phyloP scores from a whole-genome alignment of 2,888 invertebrate genomes.

The Limnephilus rhombicus region DNA sequence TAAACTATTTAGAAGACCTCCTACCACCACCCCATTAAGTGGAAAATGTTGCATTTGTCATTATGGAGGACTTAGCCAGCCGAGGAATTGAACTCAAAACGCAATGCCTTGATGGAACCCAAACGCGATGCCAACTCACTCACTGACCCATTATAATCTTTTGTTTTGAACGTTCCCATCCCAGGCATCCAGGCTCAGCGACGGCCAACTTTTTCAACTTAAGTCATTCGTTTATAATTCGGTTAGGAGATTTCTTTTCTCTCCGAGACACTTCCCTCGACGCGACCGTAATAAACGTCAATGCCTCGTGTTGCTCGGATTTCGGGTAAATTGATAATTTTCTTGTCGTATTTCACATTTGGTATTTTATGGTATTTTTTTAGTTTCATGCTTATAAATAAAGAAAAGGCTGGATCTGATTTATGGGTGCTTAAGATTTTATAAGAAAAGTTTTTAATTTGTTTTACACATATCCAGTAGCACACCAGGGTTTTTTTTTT shows the following conservation, averaged over 20 bases:
- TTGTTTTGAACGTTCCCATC: too few species aligned
- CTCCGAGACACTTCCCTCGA: background rate
- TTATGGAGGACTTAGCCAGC: too few species aligned
- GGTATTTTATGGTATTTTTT: conserved; percentile 12
- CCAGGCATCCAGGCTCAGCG: background rate
- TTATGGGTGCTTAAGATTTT: background rate
- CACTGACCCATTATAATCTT: too few species aligned
- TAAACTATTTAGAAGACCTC: too few species aligned
- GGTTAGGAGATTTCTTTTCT: conserved; percentile 33
- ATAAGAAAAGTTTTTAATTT: background rate
- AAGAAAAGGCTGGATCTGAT: background rate
- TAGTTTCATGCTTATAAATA: background rate
- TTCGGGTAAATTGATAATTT: conserved; percentile 34
- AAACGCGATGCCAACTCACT: too few species aligned
- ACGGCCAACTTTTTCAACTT: conserved; percentile 37
- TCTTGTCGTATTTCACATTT: conserved; percentile 28
- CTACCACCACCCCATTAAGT: too few species aligned
- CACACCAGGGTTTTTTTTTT: too few species aligned
- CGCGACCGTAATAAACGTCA: conserved; percentile 37
- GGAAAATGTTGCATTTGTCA: too few species aligned
- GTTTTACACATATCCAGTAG: background rate
- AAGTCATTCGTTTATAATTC: conserved; percentile 42
- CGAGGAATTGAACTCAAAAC: too few species aligned
- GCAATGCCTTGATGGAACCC: too few species aligned
- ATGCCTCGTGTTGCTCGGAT: conserved; percentile 1